Evolutionary conservation across 2,797 vertebrate genomes (phyloP).

Genomic region (Zenarchopterus dispar): DNA sequence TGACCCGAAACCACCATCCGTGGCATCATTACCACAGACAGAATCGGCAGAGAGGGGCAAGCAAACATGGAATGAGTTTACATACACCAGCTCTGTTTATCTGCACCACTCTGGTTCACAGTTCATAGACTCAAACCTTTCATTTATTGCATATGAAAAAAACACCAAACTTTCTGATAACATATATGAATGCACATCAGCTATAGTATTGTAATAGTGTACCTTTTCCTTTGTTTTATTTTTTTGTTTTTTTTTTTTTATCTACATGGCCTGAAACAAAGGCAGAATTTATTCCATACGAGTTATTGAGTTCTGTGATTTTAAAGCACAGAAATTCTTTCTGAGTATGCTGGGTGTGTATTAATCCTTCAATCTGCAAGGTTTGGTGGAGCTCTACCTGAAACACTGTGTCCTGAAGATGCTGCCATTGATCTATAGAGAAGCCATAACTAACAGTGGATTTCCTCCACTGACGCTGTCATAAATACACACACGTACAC

Average conservation of each 20-base stretch:
- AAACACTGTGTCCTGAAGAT: conserved; percentile 24
- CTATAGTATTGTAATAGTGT: conserved; percentile 30
- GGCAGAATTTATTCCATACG: neutral
- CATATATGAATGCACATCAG: conserved; percentile 30
- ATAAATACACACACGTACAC: conserved; percentile 1
- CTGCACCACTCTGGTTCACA: conserved; percentile 38
- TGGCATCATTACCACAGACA: conserved; percentile 64
- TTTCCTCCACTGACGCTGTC: conserved; percentile 6
- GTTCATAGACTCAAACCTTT: conserved; percentile 38
- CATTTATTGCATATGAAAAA: conserved; percentile 34
- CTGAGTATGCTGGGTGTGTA: neutral
- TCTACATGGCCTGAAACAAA: neutral
- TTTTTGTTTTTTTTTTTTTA: conserved; percentile 12
- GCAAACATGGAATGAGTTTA: conserved; percentile 64
- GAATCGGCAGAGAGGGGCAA: conserved; percentile 48
- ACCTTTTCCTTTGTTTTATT: conserved; percentile 1
- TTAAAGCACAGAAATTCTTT: conserved; percentile 1
- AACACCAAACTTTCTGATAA: conserved; percentile 34
- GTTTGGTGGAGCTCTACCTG: conserved; percentile 16
- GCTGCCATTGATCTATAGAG: conserved; percentile 29
- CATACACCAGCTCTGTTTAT: conserved; percentile 57
- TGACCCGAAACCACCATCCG: conserved; percentile 58
- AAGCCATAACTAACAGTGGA: conserved; percentile 15
- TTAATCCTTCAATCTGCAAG: conserved; percentile 5
- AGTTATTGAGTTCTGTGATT: neutral